phyloP scores from a whole-genome alignment of 1,140 invertebrate genomes.

The Drusus annulatus region DNA sequence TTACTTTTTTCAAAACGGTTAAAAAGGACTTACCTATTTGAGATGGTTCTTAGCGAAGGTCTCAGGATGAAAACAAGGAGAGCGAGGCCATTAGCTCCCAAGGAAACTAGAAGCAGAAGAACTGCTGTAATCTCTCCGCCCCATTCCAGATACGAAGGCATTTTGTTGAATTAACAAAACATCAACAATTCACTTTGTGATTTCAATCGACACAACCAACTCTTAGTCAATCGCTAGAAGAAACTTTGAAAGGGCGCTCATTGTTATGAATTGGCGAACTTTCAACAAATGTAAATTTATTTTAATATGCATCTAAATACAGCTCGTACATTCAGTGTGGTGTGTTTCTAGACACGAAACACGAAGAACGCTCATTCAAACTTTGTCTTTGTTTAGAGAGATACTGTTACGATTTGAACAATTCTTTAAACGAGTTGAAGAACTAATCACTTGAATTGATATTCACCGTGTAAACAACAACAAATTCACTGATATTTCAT shows the following conservation, averaged over 20 bases:
- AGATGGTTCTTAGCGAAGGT: conserved; percentile 69
- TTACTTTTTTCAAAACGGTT: neutral
- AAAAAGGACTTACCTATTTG: conserved; percentile 67
- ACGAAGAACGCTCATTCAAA: neutral
- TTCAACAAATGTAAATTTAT: neutral
- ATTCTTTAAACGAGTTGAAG: too few species aligned
- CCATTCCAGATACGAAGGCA: conserved; percentile 53
- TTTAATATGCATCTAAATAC: too few species aligned
- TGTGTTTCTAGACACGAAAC: neutral
- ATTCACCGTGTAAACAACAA: conserved; percentile 4
- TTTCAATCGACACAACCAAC: neutral
- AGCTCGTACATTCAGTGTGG: neutral
- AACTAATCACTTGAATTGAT: conserved; percentile 32
- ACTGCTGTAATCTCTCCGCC: conserved; percentile 67
- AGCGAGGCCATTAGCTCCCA: conserved; percentile 68
- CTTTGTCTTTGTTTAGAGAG: conserved; percentile 8
- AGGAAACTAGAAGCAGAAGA: conserved; percentile 66
- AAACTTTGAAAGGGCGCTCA: neutral
- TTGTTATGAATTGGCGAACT: conserved; percentile 3
- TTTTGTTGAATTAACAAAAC: conserved; percentile 23
- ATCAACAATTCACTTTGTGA: neutral
- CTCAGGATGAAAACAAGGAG: conserved; percentile 68
- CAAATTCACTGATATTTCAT: conserved; percentile 32
- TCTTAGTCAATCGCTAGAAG: neutral
- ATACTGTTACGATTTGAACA: neutral